Percentiles rank a stretch among this genome's conserved stretches.
These are phyloP conservation scores for Ectemnius lituratus DNA, from an alignment of 2,888 invertebrate species.

Conservation along the genomic window DNA sequence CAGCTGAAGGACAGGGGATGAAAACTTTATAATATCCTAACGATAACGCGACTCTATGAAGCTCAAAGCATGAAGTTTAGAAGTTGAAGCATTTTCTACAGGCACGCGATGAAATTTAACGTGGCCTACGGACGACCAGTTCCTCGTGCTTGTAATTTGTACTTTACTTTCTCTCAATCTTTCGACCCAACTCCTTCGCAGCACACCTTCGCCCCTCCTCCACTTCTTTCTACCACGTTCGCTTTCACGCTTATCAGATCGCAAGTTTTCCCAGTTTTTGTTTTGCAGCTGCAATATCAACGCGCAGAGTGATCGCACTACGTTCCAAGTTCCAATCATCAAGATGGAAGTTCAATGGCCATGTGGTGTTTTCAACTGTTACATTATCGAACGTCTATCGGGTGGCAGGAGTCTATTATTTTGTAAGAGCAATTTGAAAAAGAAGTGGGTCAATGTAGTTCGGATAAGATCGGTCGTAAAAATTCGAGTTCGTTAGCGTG, in stretches of 20 bases:
- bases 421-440: too few species aligned
- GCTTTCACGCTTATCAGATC: conserved; percentile 57
- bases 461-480: conserved; percentile 30
- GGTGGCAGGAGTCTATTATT: too few species aligned
- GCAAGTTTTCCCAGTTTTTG: conserved; percentile 58
- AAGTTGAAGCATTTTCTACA: too few species aligned
- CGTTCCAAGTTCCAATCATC: conserved; percentile 48
- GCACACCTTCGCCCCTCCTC: conserved; percentile 24
- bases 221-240: too few species aligned
- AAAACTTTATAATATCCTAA: conserved; percentile 8
- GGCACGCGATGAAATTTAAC: conserved; percentile 38
- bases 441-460: neutral
- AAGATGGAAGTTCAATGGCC: conserved; percentile 7
- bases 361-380: too few species aligned
- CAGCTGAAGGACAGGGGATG: conserved; percentile 51
- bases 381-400: too few species aligned
- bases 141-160: conserved; percentile 62
- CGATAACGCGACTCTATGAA: too few species aligned
- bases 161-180: conserved; percentile 30
- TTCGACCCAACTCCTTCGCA: conserved; percentile 43
- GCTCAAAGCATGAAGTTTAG: too few species aligned
- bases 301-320: conserved; percentile 39
- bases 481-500: conserved; percentile 11
- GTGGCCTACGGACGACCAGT: conserved; percentile 57
- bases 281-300: conserved; percentile 58